These are phyloP conservation scores for Brachionus koreanus DNA, from an alignment of 1,140 invertebrate species.

Conservation along the genomic window DNA sequence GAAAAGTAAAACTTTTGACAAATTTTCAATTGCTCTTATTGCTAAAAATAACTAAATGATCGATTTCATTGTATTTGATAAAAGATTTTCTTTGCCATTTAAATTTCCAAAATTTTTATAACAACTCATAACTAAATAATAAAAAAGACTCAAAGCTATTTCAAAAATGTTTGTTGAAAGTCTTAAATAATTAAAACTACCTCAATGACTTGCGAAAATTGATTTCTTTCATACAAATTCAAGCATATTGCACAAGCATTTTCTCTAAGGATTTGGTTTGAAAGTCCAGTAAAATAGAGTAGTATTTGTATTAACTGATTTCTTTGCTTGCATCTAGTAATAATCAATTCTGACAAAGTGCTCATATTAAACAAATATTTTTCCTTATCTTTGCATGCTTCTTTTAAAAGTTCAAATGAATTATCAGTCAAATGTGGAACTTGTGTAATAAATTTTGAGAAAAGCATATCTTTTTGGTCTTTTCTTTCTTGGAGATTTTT, in stretches of 20 bases:
- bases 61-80: too few relatives aligned
- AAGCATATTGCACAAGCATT: slow-evolving; percentile 71
- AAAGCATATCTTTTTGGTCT: slow-evolving; percentile 67
- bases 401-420: slow-evolving; percentile 74
- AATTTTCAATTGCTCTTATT: too few relatives aligned
- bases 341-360: slow-evolving; percentile 73
- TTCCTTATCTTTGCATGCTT: slow-evolving; percentile 70
- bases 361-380: slow-evolving; percentile 64
- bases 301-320: slow-evolving; percentile 69
- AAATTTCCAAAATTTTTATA: too few relatives aligned
- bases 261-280: slow-evolving; percentile 68
- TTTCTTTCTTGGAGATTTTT: slow-evolving; percentile 65
- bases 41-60: too few relatives aligned
- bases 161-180: too few relatives aligned
- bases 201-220: slow-evolving; percentile 71
- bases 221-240: slow-evolving; percentile 69
- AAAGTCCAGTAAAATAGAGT: slow-evolving; percentile 68
- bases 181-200: too few relatives aligned
- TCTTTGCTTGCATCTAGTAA: slow-evolving; percentile 73
- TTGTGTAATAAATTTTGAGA: slow-evolving; percentile 80
- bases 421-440: slow-evolving; percentile 85
- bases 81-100: too few relatives aligned
- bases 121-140: too few relatives aligned
- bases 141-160: too few relatives aligned
- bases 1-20: too few relatives aligned